Evolutionary conservation across 64 coral and sea anemone species (phyloP), one percentile per base, ranked within the genome.

Genomic region (Dendrophyllia cribrosa): DNA sequence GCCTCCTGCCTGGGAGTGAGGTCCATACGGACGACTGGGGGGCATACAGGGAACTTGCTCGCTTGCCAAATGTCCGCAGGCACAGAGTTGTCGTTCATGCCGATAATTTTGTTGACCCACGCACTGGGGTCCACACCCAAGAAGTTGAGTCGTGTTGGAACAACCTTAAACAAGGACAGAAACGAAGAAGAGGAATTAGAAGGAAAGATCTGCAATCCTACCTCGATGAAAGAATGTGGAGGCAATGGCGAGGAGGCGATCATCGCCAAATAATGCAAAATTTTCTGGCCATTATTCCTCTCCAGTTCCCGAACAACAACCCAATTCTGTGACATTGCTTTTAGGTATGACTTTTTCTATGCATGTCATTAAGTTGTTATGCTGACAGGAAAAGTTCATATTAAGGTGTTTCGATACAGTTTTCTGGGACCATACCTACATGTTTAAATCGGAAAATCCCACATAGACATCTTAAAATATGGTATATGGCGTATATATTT

Each of bases 61-160:
- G 15, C 15, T 5, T 59, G 19, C 11, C 44, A 6, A 72, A 87
- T 59, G 63, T 87, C 46, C 4, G 6, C 12, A 71, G 19, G 6
- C 64, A 87, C 20, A 23, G 85, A 58, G 19, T 87, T 59, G 85
- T 87, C 9, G 49, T 51, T 4, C 85, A 87, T 46, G 5, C 44
- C 15, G 49, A 24, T 26, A 65, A 90, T 79, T 90, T 90, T 14
- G 88, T 90, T 6, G 75, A 90, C 68, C 75, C 88, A 59, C 43
- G 61, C n/a, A 90, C 88, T 17, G 88, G 88, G 9, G 75, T 90
- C 17, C 51, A 76, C 53, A 83, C 79, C 7, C 79, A 83, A 23
- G 59, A 83, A 19, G 53, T 62, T 14, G 79, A 83, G 26, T 83
- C 58, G 4, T 62, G 24, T 5, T 83, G 79, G 79, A 24, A 14